Percentiles rank a stretch among this genome's conserved stretches.
Evolutionary conservation across 2,888 invertebrate genomes (phyloP).

Genomic region (Bursaphelenchus okinawaensis): DNA sequence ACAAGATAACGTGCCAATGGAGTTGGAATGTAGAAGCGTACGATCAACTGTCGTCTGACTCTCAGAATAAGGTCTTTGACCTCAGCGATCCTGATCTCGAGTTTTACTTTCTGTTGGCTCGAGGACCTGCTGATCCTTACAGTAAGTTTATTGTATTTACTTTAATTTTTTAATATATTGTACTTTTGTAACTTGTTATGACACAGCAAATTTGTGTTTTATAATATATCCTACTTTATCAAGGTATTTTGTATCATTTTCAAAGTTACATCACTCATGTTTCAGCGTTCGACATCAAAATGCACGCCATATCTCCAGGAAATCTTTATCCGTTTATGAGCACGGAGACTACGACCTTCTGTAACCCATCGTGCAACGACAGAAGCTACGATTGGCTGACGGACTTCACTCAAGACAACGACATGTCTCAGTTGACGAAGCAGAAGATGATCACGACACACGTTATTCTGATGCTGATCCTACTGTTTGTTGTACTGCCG

Average conservation of each 20-base stretch:
- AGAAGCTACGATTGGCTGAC: slow-evolving; percentile 1
- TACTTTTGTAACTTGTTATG: too few species aligned
- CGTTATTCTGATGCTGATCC: slow-evolving; percentile 10
- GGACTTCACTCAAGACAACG: not conserved
- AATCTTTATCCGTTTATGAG: slow-evolving; percentile 11
- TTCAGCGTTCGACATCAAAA: not conserved
- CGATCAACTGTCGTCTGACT: not conserved
- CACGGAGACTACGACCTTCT: slow-evolving; percentile 2
- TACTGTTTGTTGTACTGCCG: slow-evolving; percentile 2
- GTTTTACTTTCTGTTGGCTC: slow-evolving; percentile 8
- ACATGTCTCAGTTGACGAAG: not conserved
- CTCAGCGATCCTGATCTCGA: not conserved
- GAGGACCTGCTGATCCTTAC: slow-evolving; percentile 8
- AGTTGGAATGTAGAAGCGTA: slow-evolving; percentile 6
- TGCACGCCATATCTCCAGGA: slow-evolving; percentile 8
- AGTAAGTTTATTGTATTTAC: not conserved
- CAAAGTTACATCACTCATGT: too few species aligned
- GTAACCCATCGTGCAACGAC: slow-evolving; percentile 5
- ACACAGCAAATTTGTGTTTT: too few species aligned
- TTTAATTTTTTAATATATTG: not conserved
- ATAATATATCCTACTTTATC: too few species aligned
- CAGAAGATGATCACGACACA: slow-evolving; percentile 8
- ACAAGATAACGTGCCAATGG: slow-evolving; percentile 7
- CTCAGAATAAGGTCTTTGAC: not conserved
- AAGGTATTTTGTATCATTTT: too few species aligned